A percentile compares a stretch with the other conserved stretches of the same genome.
Conservation (phyloP, 1,140 invertebrate genomes). For the Chironomus tepperi region DNA sequence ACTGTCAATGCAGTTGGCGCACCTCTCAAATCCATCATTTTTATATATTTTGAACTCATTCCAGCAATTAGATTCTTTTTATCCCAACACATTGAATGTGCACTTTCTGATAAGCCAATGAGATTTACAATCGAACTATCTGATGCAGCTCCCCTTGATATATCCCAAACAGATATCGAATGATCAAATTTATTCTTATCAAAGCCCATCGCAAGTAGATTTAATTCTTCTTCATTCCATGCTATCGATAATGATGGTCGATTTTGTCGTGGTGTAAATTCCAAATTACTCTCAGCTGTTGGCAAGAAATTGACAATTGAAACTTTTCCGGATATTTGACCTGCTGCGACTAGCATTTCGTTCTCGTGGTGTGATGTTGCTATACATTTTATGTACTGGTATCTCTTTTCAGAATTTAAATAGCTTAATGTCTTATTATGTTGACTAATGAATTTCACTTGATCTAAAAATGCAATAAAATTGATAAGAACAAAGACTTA, state of each 20-base stretch:
- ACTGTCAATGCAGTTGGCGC: slow-evolving; percentile 59
- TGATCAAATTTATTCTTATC: slow-evolving; percentile 79
- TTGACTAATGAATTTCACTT: slow-evolving; percentile 20
- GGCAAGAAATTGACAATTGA: slow-evolving; percentile 69
- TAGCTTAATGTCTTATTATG: slow-evolving; percentile 34
- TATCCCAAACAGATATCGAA: slow-evolving; percentile 74
- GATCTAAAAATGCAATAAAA: slow-evolving; percentile 1
- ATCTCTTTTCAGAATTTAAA: slow-evolving; percentile 35
- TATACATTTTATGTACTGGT: slow-evolving; percentile 38
- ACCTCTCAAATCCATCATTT: slow-evolving; percentile 89
- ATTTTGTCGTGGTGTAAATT: slow-evolving; percentile 58
- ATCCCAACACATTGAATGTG: slow-evolving; percentile 81
- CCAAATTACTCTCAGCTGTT: slow-evolving; percentile 40
- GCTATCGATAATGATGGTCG: slow-evolving; percentile 77
- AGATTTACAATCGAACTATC: slow-evolving; percentile 30
- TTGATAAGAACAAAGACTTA: not conserved
- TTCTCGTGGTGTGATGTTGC: slow-evolving; percentile 35
- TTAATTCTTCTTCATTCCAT: slow-evolving; percentile 80
- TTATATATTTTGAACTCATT: slow-evolving; percentile 81
- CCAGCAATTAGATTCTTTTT: slow-evolving; percentile 68
- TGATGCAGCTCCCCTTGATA: slow-evolving; percentile 39
- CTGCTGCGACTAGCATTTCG: slow-evolving; percentile 73
- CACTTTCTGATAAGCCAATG: slow-evolving; percentile 68
- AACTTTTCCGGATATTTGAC: slow-evolving; percentile 78
- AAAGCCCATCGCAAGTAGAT: slow-evolving; percentile 73